Evolutionary conservation across 2,113 vertebrate species (phyloP).

Genomic region (Chlorodrepanis virens): DNA sequence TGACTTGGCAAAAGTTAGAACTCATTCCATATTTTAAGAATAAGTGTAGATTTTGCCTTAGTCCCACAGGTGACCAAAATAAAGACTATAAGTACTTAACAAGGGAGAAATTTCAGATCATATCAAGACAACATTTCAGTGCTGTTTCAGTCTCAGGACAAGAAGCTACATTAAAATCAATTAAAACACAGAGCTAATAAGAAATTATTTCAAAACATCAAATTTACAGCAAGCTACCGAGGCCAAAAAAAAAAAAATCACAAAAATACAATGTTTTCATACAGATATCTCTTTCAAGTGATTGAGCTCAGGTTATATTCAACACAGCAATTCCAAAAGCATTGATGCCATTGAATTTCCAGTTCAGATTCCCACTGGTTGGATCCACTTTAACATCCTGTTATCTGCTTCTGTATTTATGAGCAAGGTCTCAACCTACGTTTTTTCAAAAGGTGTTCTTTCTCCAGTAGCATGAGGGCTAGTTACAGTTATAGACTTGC

Average conservation of each 20-base stretch:
- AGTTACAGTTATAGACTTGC: background rate
- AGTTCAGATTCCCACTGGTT: background rate
- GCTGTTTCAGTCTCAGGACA: background rate
- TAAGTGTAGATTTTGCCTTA: background rate
- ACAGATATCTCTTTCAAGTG: background rate
- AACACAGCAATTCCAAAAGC: background rate
- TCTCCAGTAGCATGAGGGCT: background rate
- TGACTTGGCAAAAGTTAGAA: background rate
- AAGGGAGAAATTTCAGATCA: background rate
- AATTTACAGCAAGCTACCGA: background rate
- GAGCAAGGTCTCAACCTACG: background rate
- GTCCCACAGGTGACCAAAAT: background rate
- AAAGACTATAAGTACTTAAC: background rate
- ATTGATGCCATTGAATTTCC: background rate
- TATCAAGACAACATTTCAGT: background rate
- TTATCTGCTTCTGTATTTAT: rapidly evolving
- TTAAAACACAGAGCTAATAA: background rate
- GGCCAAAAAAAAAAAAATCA: background rate
- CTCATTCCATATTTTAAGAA: background rate
- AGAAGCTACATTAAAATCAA: background rate
- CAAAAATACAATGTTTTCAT: background rate
- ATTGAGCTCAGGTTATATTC: background rate
- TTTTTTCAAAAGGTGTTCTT: background rate
- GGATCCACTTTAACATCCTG: background rate
- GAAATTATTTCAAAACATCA: background rate